Conservation (phyloP, 2,113 vertebrate genomes). For the Smithornis capensis region DNA sequence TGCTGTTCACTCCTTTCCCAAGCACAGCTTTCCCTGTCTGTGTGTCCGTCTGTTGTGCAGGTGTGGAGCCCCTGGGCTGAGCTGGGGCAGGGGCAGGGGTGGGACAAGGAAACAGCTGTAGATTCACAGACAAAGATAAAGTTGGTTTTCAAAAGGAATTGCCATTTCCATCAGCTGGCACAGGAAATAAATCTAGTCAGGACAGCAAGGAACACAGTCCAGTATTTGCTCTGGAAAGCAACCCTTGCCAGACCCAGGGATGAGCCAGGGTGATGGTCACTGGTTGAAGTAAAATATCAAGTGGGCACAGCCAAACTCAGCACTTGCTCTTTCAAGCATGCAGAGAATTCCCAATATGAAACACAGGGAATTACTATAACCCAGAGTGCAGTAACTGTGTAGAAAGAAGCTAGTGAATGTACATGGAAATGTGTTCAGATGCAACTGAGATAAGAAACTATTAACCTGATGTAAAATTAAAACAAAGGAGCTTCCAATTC, state of each 20-base stretch:
- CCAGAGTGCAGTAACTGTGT: background rate
- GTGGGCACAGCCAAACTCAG: background rate
- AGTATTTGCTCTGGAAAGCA: background rate
- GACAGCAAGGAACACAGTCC: background rate
- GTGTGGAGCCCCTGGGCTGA: background rate
- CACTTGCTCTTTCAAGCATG: too few relatives aligned
- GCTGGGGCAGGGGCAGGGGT: background rate
- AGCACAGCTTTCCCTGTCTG: rapidly evolving
- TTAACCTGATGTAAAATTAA: background rate
- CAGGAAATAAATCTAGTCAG: background rate
- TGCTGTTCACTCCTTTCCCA: rapidly evolving
- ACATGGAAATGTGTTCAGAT: background rate
- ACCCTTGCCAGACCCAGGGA: background rate
- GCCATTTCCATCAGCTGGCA: background rate
- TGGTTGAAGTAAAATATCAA: rapidly evolving
- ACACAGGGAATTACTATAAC: background rate
- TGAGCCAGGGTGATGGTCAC: background rate
- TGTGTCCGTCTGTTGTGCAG: rapidly evolving
- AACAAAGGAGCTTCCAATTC: background rate
- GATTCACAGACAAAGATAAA: background rate
- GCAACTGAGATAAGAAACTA: too few relatives aligned
- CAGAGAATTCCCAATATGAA: background rate
- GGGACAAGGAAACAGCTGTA: rapidly evolving
- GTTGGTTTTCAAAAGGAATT: background rate
- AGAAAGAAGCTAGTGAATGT: background rate